Conservation (phyloP, 2,888 invertebrate species). For the Chymomyza amoena region DNA sequence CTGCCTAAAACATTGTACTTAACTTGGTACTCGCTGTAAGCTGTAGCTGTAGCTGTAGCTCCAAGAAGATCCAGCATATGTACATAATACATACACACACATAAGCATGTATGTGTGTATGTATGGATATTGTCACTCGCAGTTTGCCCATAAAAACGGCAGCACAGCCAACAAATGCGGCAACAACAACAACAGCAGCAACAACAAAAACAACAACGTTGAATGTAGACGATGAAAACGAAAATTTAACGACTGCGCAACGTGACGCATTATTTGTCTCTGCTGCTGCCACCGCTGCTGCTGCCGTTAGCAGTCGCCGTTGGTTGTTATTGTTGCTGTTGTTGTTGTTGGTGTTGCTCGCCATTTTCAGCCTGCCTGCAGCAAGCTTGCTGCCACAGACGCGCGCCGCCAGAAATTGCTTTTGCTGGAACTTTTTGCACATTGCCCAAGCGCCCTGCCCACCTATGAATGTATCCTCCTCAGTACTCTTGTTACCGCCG, state of each 20-base stretch:
- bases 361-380: slow-evolving; percentile 44
- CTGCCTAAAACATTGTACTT: too few relatives aligned
- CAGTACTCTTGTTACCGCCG: neutral
- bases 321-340: neutral
- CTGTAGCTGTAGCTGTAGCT: too few relatives aligned
- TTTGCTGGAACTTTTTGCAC: slow-evolving; percentile 42
- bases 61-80: too few relatives aligned
- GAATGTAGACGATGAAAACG: slow-evolving; percentile 57
- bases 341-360: neutral
- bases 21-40: too few relatives aligned
- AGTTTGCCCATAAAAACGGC: slow-evolving; percentile 58
- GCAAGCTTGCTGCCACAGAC: slow-evolving; percentile 53
- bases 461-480: neutral
- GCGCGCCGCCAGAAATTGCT: slow-evolving; percentile 66
- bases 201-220: slow-evolving; percentile 15
- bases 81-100: neutral
- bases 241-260: slow-evolving; percentile 70
- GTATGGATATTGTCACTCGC: slow-evolving; percentile 2
- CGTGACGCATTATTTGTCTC: slow-evolving; percentile 70
- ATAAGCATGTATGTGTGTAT: neutral
- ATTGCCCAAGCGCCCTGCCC: neutral
- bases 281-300: slow-evolving; percentile 27
- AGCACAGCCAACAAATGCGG: slow-evolving; percentile 16
- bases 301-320: slow-evolving; percentile 8
- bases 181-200: neutral